Conservation (phyloP, 2,797 vertebrate species). For the Acropternis orthonyx region DNA sequence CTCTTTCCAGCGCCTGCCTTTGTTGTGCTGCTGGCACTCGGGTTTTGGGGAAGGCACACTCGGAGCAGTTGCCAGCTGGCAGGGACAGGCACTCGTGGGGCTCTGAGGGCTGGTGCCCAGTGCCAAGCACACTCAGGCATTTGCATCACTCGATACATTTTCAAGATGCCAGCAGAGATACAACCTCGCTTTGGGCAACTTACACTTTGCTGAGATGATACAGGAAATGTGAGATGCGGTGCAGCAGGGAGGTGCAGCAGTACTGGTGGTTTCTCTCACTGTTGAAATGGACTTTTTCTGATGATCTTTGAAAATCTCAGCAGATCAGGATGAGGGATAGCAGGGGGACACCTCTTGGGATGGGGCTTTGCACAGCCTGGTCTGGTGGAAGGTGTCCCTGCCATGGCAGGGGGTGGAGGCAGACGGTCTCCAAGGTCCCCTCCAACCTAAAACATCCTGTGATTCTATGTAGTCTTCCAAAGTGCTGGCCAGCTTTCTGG, state of each 20-base stretch:
- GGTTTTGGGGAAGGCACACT: not conserved
- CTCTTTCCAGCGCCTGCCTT: not conserved
- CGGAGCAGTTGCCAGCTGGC: conserved; percentile 3
- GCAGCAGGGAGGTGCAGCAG: not conserved
- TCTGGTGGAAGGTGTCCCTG: not conserved
- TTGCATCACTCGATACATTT: not conserved
- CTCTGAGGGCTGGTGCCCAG: not conserved
- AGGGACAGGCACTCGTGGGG: not conserved
- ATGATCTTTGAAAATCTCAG: not conserved
- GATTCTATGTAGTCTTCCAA: not conserved
- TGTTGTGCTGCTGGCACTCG: not conserved
- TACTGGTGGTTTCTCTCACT: not conserved
- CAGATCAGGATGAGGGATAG: not conserved
- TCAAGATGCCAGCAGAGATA: not conserved
- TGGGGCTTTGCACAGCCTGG: not conserved
- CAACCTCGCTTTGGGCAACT: not conserved
- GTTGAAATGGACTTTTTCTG: not conserved
- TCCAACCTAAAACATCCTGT: not conserved
- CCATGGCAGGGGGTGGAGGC: not conserved
- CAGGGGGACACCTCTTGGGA: not conserved
- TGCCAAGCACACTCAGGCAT: not conserved
- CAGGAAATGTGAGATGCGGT: rapidly evolving
- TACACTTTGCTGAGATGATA: not conserved
- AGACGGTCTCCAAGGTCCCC: not conserved
- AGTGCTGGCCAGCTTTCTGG: not conserved